Percentiles rank a stretch among this genome's conserved stretches.
phyloP scores from a whole-genome alignment of 2,888 invertebrate genomes.

The Melanchra persicariae region DNA sequence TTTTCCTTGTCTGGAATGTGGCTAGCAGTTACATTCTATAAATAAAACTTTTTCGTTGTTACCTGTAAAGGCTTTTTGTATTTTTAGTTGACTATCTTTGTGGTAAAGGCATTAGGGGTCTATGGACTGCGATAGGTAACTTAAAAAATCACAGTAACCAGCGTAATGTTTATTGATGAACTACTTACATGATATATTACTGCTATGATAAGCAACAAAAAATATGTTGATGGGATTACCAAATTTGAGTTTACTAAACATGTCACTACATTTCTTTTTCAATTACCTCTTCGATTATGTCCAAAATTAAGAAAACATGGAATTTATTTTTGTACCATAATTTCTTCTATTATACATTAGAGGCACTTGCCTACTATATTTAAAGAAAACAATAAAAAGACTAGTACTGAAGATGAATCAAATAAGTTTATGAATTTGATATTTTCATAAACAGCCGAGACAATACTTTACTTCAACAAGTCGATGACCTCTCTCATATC shows the following conservation, averaged over 20 bases:
- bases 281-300: not conserved
- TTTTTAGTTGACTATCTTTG: slow-evolving; percentile 10
- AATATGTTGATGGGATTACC: not conserved
- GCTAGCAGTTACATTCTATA: slow-evolving; percentile 53
- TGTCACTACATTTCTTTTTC: not conserved
- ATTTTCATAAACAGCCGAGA: not conserved
- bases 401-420: not conserved
- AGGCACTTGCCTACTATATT: not conserved
- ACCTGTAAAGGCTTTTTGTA: slow-evolving; percentile 32
- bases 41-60: slow-evolving; percentile 55
- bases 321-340: not conserved
- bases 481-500: slow-evolving; percentile 42
- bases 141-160: not conserved
- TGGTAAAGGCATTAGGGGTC: not conserved
- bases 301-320: not conserved
- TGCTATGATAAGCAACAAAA: not conserved
- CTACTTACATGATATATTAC: not conserved
- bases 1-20: slow-evolving; percentile 55
- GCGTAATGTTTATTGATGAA: not conserved
- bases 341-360: not conserved
- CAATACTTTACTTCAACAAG: slow-evolving; percentile 5
- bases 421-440: not conserved
- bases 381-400: not conserved
- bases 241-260: slow-evolving; percentile 26
- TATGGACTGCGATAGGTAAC: not conserved